A percentile compares a stretch with the other conserved stretches of the same genome.
Conservation (phyloP, 2,113 vertebrate genomes). For the Catagonus wagneri region DNA sequence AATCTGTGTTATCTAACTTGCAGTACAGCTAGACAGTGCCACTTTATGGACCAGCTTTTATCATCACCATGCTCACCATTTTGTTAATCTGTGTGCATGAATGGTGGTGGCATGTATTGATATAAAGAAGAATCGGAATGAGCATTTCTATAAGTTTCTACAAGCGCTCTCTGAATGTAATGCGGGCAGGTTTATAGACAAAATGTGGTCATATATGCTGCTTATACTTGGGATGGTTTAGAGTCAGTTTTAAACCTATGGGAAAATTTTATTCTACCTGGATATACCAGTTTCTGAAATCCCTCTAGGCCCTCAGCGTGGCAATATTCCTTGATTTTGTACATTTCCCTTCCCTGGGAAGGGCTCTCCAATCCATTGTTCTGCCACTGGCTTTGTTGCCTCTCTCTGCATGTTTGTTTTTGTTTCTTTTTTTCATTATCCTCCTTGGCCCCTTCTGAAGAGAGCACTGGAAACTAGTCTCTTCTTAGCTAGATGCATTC, state of each 20-base stretch:
- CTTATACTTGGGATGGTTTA: not conserved
- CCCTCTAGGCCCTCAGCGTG: not conserved
- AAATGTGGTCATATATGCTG: not conserved
- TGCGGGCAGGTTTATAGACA: not conserved
- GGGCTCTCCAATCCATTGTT: not conserved
- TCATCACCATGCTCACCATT: not conserved
- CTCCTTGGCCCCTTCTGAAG: not conserved
- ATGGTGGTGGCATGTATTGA: not conserved
- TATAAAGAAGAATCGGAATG: not conserved
- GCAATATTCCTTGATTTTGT: not conserved
- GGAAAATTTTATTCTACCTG: not conserved
- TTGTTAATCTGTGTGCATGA: not conserved
- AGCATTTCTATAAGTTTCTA: not conserved
- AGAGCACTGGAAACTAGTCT: not conserved
- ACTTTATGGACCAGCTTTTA: not conserved
- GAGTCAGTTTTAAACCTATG: not conserved
- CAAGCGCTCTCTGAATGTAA: not conserved
- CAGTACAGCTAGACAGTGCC: not conserved
- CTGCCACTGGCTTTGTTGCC: not conserved
- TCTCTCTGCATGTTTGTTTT: not conserved
- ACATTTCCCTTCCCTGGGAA: not conserved
- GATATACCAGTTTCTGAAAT: not conserved
- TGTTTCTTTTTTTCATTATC: not conserved
- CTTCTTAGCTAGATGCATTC: not conserved
- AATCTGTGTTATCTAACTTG: not conserved